phyloP scores from a whole-genome alignment of 2,888 invertebrate species.

The Tenthredo notha region DNA sequence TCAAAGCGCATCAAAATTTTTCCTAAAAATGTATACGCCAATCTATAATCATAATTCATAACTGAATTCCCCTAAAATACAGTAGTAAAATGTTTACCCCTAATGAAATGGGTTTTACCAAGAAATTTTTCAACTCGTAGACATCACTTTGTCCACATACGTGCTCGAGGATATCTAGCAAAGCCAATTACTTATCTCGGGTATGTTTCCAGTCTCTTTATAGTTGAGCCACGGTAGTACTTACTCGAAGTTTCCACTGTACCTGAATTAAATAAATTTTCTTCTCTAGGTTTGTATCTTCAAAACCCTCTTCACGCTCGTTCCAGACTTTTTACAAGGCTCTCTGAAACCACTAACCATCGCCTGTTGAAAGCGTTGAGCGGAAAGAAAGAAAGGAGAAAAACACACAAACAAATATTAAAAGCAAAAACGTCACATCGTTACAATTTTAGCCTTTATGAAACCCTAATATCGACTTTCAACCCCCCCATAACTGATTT shows the following conservation, averaged over 20 bases:
- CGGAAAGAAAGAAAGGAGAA: too few relatives aligned
- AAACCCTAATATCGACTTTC: neutral
- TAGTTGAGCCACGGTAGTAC: slow-evolving; percentile 18
- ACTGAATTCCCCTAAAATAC: neutral
- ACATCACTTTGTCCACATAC: slow-evolving; percentile 39
- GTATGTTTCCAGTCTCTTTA: slow-evolving; percentile 34
- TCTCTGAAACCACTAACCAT: neutral
- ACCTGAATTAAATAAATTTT: slow-evolving; percentile 36
- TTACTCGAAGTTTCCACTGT: slow-evolving; percentile 31
- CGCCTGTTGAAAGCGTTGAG: neutral
- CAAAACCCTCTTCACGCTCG: neutral
- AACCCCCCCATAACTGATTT: slow-evolving; percentile 12
- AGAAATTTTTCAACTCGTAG: slow-evolving; percentile 20
- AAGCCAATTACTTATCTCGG: slow-evolving; percentile 47
- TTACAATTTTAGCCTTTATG: slow-evolving; percentile 14
- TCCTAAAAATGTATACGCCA: neutral
- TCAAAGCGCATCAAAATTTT: neutral
- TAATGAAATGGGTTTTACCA: slow-evolving; percentile 39
- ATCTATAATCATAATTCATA: neutral
- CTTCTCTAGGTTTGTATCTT: neutral
- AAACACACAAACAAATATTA: neutral
- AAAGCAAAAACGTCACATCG: neutral
- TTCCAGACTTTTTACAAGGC: slow-evolving; percentile 4
- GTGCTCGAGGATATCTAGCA: slow-evolving; percentile 33
- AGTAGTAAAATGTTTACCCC: slow-evolving; percentile 5